These are phyloP conservation scores for Hydractinia symbiolongicarpus DNA, from an alignment of 30 jellyfish, hydroid and myxozoan genomes.

Conservation along the genomic window DNA sequence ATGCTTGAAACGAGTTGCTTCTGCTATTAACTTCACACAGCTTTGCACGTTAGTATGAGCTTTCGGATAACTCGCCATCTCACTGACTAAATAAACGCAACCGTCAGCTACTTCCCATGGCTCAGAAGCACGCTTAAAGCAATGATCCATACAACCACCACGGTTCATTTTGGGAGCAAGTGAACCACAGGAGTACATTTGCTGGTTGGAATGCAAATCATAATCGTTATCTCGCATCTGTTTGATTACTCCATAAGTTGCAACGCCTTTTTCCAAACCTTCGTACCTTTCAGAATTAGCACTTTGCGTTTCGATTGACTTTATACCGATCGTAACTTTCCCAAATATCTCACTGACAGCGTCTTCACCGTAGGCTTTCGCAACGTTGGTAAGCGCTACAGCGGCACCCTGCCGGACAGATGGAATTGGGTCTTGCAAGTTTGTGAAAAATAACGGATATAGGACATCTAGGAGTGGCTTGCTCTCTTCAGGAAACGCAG, in stretches of 20 bases:
- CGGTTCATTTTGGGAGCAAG: slow-evolving; percentile 97
- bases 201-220: slow-evolving; percentile 73
- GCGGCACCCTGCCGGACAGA: slow-evolving; percentile 99
- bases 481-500: slow-evolving; percentile 67
- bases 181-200: slow-evolving; percentile 98
- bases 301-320: slow-evolving; percentile 43
- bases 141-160: slow-evolving; percentile 92
- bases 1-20: slow-evolving; percentile 57
- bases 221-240: slow-evolving; percentile 68
- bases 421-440: slow-evolving; percentile 90
- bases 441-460: slow-evolving; percentile 75
- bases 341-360: slow-evolving; percentile 41
- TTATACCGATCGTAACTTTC: slow-evolving; percentile 41
- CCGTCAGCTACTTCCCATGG: slow-evolving; percentile 99
- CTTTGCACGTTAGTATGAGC: slow-evolving; percentile 44
- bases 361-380: slow-evolving; percentile 69
- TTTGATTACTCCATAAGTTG: slow-evolving; percentile 82
- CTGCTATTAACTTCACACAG: slow-evolving; percentile 48
- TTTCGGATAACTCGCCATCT: slow-evolving; percentile 33
- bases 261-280: slow-evolving; percentile 95
- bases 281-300: slow-evolving; percentile 77
- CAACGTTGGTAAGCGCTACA: slow-evolving; percentile 69
- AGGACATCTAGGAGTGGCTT: slow-evolving; percentile 48
- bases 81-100: slow-evolving; percentile 69
- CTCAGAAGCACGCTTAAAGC: slow-evolving; percentile 84